These are phyloP conservation scores for Drosophila mayaguana DNA, from an alignment of 2,888 invertebrate genomes.

Conservation along the genomic window DNA sequence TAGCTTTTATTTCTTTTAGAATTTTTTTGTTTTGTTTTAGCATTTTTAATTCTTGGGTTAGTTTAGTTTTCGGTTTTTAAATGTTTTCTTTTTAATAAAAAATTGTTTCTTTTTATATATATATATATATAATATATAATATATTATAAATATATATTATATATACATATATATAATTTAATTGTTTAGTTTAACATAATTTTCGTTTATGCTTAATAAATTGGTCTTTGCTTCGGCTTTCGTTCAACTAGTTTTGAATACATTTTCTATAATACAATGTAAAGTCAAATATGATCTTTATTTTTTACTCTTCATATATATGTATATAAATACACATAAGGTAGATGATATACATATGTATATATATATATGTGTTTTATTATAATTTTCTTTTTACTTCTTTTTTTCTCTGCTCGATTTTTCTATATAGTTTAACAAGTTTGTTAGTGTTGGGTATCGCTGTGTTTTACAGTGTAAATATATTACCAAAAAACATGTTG, in stretches of 20 bases:
- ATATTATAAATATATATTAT: not conserved
- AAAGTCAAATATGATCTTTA: conserved; percentile 74
- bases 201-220: conserved; percentile 70
- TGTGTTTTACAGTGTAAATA: conserved; percentile 2
- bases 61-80: conserved; percentile 36
- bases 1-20: conserved; percentile 66
- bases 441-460: conserved; percentile 5
- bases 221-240: conserved; percentile 79
- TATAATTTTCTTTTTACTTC: not conserved
- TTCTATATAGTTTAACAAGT: conserved; percentile 2
- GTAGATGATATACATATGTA: conserved; percentile 2
- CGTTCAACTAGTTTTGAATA: conserved; percentile 72
- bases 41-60: conserved; percentile 45
- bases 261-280: conserved; percentile 73
- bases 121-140: not conserved
- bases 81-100: conserved; percentile 56
- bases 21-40: conserved; percentile 41
- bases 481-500: not conserved
- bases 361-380: conserved; percentile 13
- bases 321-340: conserved; percentile 12
- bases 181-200: conserved; percentile 73
- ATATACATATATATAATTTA: conserved; percentile 21
- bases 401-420: not conserved
- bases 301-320: conserved; percentile 35
- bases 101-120: conserved; percentile 57